Conservation (phyloP, 2,797 vertebrate genomes). For the Trachurus trachurus region DNA sequence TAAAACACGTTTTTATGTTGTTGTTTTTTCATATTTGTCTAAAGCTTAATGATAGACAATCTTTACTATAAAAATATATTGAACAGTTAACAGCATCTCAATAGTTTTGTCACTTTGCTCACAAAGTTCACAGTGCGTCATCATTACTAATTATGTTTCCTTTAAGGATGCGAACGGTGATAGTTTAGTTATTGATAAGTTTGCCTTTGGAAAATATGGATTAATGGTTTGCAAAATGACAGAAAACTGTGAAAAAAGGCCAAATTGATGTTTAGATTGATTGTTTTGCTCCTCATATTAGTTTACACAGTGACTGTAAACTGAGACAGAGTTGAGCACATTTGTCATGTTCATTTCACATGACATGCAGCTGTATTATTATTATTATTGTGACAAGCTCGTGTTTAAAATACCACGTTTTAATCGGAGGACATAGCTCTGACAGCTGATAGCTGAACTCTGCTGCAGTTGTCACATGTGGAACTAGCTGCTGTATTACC, state of each 20-base stretch:
- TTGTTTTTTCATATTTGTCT: no score
- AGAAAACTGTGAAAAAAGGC: background rate
- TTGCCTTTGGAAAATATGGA: background rate
- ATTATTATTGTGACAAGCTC: background rate
- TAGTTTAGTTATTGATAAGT: background rate
- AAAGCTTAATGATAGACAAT: no score
- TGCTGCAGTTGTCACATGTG: background rate
- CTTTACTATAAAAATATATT: no score
- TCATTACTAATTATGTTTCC: background rate
- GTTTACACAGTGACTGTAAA: no score
- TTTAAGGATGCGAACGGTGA: background rate
- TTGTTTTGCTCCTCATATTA: no score
- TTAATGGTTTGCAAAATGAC: background rate
- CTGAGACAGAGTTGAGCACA: background rate
- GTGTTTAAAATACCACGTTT: background rate
- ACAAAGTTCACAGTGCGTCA: background rate
- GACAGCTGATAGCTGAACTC: background rate
- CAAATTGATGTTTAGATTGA: no score
- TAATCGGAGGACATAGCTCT: background rate
- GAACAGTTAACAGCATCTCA: background rate
- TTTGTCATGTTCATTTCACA: background rate
- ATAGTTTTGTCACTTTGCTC: background rate
- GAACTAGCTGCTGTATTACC: background rate
- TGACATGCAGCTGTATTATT: background rate
- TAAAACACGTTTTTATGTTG: no score